phyloP scores from a whole-genome alignment of 2,797 vertebrate genomes.

The Alca torda region DNA sequence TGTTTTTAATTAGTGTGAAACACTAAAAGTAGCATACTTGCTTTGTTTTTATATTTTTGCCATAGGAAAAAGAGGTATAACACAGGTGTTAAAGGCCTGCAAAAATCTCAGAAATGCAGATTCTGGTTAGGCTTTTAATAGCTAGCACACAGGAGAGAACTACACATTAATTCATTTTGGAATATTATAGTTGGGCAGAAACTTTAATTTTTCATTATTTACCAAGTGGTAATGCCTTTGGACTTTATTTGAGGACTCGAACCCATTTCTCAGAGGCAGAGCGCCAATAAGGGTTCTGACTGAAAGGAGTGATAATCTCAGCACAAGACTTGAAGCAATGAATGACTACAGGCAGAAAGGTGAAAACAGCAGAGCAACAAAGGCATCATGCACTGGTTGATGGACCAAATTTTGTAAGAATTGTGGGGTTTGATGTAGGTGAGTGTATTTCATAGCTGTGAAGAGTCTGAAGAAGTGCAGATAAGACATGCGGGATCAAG shows the following conservation, averaged over 20 bases:
- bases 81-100: background rate
- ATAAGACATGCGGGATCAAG: background rate
- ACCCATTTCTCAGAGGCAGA: background rate
- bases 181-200: background rate
- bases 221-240: background rate
- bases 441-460: background rate
- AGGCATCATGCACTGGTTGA: background rate
- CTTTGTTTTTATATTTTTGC: background rate
- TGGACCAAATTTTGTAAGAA: background rate
- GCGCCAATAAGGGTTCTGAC: background rate
- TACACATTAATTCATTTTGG: background rate
- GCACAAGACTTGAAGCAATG: background rate
- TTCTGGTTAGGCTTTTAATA: background rate
- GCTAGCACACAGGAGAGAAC: background rate
- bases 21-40: background rate
- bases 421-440: background rate
- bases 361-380: background rate
- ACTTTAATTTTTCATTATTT: background rate
- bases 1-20: background rate
- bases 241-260: background rate
- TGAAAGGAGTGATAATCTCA: background rate
- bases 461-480: background rate
- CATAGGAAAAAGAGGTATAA: background rate
- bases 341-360: background rate
- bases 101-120: background rate